Evolutionary conservation across 2,888 invertebrate species (phyloP), one percentile per base, ranked within the genome.

Genomic region (Argyresthia goedartella): DNA sequence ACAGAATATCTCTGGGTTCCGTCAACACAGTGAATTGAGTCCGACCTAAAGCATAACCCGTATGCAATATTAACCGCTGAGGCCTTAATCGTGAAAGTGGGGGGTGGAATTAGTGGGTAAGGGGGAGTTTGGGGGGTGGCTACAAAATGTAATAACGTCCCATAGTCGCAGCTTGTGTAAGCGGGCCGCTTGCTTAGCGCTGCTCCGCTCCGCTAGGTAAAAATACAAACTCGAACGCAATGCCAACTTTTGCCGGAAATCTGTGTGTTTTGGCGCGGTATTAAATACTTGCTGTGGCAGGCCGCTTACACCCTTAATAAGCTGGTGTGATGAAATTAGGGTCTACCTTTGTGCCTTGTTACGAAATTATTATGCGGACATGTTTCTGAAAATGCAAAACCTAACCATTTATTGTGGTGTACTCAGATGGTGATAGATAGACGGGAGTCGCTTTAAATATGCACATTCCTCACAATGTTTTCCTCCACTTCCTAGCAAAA

Each of bases 21-120:
- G 3, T 11, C 9, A 39, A 39, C 39, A 9, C 39, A 4, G 39
- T 39, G 46, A 48, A 16, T 44, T 44, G 41, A 48, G 33, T 45
- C 44, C 14, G 43, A 45, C 52, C 50, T 46, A 41, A 54, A 54
- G 52, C 54, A 56, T 53, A 56, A 52, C 49, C 39, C 45, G 39
- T 48, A 44, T 54, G 54, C 54, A 54, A 56, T 56, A 56, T 56
- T 56, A 55, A 56, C 54, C 54, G 50, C 53, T 13, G 50, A 43
- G 48, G 51, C 51, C 36, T 55, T 56, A 56, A 54, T 54, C 51
- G 56, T 44, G 50, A 16, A 42, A 42, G 50, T 50, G 46, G 51
- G 41, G 51, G 46, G 53, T 52, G 53, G 25, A 25, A 25, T 25
- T 25, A 25, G 25, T 6, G 25, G 25, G 50, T 50, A 50, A 49